Evolutionary conservation across 1,140 invertebrate genomes (phyloP), one percentile per base, ranked within the genome.

Genomic region (Nebria ingens): DNA sequence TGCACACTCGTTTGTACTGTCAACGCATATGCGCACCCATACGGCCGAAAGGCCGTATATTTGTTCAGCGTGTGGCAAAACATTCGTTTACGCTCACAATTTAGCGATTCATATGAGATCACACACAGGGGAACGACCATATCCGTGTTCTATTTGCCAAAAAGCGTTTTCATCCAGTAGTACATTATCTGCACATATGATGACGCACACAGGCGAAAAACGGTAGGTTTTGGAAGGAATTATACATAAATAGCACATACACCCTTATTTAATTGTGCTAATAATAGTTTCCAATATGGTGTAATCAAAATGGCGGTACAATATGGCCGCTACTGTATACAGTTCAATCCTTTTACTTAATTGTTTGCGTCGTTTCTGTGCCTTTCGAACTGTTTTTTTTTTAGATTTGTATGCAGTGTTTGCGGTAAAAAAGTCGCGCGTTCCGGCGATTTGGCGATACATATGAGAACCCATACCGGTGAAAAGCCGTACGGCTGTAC

Each of bases 101-200:
- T 81, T 92, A 71, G 88, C 84, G 45, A 79, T 89, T 19, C 93
- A 95, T 65, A 82, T 89, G 76, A 80, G 83, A 25, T 85, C 84
- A n/a, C 87, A 91, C 63, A 73, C 76, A 0, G 77, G 82, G 13
- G 66, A 68, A 25, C 62, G 57, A 23, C 63, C 63, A 21, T 59
- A 68, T 59, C 52, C 57, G 19, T 70, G 68, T 29, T 58, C 59
- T 19, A 34, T 61, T 17, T 70, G 68, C 53, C 63, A 60, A 6
- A 70, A 69, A 62, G 13, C 15, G n/a, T 52, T 52, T 52, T 1
- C 17, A 13, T 21, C 19, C 2, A 17, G 51, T 23, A 21, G 51
- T 52, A 21, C 51, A 19, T 13, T 52, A 17, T 21, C 51, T 3
- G 15, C 51, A 22, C 25, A 54, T 34, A 42, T 54, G 38, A 34